These are phyloP conservation scores for Magallana gigas DNA, from an alignment of 1,140 invertebrate species.

Conservation along the genomic window DNA sequence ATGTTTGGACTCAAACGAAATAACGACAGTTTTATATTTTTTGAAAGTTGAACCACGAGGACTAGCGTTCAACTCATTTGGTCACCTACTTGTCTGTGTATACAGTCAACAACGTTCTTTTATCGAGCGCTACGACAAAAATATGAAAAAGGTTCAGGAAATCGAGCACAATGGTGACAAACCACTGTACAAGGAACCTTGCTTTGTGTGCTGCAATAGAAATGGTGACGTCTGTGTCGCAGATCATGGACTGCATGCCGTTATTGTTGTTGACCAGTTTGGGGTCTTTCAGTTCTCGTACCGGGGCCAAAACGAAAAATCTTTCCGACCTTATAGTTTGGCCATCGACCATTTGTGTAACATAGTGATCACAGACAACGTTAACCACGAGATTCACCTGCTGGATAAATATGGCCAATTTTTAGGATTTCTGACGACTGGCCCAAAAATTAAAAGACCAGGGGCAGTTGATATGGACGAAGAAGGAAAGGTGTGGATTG, in stretches of 20 bases:
- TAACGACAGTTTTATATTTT: neutral
- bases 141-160: neutral
- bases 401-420: neutral
- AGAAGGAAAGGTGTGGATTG: neutral
- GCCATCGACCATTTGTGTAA: neutral
- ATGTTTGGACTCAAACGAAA: neutral
- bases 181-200: neutral
- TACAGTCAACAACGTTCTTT: neutral
- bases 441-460: neutral
- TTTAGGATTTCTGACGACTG: neutral
- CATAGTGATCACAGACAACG: neutral
- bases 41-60: neutral
- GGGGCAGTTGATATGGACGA: neutral
- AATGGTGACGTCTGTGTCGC: neutral
- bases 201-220: neutral
- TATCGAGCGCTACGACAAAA: neutral
- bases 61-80: neutral
- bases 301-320: neutral
- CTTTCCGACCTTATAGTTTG: neutral
- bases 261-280: neutral
- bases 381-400: neutral
- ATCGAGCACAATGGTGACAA: neutral
- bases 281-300: neutral
- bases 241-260: neutral
- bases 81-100: neutral